These are phyloP conservation scores for Helarctos malayanus DNA, from an alignment of 2,797 vertebrate genomes.

Conservation along the genomic window DNA sequence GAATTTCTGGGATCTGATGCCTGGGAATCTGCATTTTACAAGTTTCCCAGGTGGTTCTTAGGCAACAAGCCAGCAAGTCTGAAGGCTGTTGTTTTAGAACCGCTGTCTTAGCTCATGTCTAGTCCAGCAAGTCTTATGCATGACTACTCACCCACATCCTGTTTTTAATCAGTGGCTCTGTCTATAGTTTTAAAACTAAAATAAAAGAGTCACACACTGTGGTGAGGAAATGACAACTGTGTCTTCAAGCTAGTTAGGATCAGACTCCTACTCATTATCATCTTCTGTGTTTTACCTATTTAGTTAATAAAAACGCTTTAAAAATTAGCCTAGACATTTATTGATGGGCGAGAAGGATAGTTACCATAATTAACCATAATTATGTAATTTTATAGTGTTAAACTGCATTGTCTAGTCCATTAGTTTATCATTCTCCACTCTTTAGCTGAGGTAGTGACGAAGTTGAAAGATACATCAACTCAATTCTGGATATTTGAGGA, in stretches of 20 bases:
- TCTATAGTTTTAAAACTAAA: background rate
- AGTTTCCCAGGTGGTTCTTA: background rate
- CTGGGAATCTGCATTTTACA: constrained; percentile 12
- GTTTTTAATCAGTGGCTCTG: constrained; percentile 76
- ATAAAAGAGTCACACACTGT: background rate
- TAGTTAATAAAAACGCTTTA: background rate
- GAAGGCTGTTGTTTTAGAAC: constrained; percentile 32
- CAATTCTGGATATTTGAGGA: background rate
- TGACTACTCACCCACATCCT: constrained; percentile 86
- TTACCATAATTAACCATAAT: background rate
- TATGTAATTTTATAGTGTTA: background rate
- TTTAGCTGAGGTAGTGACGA: background rate
- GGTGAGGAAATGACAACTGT: background rate
- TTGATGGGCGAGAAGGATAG: background rate
- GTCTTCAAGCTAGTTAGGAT: constrained; percentile 32
- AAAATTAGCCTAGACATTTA: background rate
- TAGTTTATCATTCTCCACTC: background rate
- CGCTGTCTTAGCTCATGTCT: constrained; percentile 64
- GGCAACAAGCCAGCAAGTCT: background rate
- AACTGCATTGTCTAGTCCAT: background rate
- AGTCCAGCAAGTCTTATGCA: background rate
- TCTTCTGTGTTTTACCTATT: background rate
- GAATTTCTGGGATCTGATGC: background rate
- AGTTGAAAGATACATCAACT: background rate
- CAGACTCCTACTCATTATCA: background rate